Evolutionary conservation across 2,113 vertebrate species (phyloP).

Genomic region (Pionites leucogaster): DNA sequence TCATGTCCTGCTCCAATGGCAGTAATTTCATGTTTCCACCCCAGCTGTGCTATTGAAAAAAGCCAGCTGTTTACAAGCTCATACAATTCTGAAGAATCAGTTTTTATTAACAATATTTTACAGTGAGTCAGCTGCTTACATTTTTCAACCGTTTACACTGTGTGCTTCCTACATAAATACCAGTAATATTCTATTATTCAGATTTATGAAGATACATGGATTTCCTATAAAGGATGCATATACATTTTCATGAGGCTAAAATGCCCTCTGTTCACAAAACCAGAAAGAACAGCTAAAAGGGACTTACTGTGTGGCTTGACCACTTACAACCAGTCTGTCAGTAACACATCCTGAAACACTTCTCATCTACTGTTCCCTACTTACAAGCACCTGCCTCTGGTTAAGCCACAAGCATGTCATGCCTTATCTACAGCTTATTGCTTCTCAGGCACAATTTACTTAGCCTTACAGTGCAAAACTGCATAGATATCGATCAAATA

Average conservation of each 20-base stretch:
- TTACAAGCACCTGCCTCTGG: neutral
- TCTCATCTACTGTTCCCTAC: neutral
- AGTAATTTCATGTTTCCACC: slow-evolving; percentile 12
- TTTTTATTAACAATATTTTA: slow-evolving; percentile 30
- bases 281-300: neutral
- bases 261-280: neutral
- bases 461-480: neutral
- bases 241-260: neutral
- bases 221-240: neutral
- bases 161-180: neutral
- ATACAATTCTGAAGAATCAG: slow-evolving; percentile 9
- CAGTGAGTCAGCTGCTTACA: slow-evolving; percentile 32
- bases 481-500: neutral
- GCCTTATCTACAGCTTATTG: neutral
- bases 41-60: slow-evolving; percentile 55
- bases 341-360: neutral
- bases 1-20: slow-evolving; percentile 15
- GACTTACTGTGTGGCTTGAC: neutral
- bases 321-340: neutral
- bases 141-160: neutral
- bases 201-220: neutral
- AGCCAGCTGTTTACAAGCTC: slow-evolving; percentile 47
- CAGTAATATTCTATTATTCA: neutral
- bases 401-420: neutral
- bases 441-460: neutral